Conservation (phyloP, 2,113 vertebrate genomes). For the Rhineura floridana region DNA sequence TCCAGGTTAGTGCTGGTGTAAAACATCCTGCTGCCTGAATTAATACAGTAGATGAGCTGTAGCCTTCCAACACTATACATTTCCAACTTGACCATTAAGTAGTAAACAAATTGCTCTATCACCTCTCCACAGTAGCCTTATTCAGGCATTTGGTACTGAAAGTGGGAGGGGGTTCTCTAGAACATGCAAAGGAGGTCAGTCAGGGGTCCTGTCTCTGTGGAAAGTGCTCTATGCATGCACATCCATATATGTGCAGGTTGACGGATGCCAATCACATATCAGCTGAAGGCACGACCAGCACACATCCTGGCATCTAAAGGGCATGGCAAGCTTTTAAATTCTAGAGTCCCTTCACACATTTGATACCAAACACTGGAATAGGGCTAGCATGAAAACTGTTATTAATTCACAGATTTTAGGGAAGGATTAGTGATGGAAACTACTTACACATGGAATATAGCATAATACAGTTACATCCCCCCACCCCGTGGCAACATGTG, state of each 20-base stretch:
- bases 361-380: background rate
- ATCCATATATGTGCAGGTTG: no score
- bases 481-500: conserved; percentile 37
- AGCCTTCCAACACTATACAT: background rate
- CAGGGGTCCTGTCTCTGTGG: no score
- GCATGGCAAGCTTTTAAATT: background rate
- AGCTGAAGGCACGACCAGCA: background rate
- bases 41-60: background rate
- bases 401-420: conserved; percentile 39
- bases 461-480: conserved; percentile 47
- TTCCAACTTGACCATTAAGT: no score
- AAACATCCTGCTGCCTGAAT: no score
- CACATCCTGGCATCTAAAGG: background rate
- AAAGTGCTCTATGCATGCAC: no score
- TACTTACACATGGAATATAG: conserved; percentile 59
- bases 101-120: background rate
- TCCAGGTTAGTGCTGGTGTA: no score
- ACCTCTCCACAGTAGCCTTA: background rate
- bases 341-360: background rate
- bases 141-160: background rate
- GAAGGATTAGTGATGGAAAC: conserved; percentile 48
- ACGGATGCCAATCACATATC: no score
- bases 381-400: no score
- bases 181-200: background rate
- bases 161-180: background rate